These are phyloP conservation scores for Boulengeromyrus knoepffleri DNA, from an alignment of 2,113 vertebrate species.

Conservation along the genomic window DNA sequence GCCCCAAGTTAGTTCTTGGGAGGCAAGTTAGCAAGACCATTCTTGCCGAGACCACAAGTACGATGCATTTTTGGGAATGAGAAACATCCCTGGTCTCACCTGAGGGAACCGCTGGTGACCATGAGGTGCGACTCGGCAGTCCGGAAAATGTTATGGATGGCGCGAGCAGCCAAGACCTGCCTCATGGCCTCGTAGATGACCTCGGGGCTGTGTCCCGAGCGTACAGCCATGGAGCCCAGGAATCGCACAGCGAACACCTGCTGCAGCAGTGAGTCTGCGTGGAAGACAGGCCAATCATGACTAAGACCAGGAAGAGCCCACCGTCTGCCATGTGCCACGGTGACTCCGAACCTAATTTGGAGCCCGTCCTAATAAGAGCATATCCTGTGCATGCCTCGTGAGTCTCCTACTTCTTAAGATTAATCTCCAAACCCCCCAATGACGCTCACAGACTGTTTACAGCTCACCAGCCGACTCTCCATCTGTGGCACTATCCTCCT, in stretches of 20 bases:
- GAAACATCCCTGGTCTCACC: conserved; percentile 51
- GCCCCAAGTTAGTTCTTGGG: neutral
- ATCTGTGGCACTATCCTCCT: conserved; percentile 65
- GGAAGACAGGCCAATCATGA: neutral
- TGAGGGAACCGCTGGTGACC: conserved; percentile 80
- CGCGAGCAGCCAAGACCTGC: conserved; percentile 89
- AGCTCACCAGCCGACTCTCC: conserved; percentile 69
- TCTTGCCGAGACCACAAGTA: neutral
- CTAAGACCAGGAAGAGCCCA: neutral
- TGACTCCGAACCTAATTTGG: neutral
- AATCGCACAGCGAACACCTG: conserved; percentile 92
- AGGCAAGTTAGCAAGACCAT: neutral
- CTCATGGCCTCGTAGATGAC: conserved; percentile 97
- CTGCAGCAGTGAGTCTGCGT: conserved; percentile 82
- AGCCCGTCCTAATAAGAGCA: neutral
- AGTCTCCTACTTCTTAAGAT: neutral
- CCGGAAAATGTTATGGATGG: conserved; percentile 96
- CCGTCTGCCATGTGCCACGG: neutral
- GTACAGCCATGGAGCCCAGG: conserved; percentile 89
- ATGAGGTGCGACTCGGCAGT: conserved; percentile 88
- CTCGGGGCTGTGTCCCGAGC: conserved; percentile 67
- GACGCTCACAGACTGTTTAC: neutral
- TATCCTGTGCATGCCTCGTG: neutral
- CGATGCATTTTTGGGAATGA: neutral
- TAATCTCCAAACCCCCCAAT: neutral